These are phyloP conservation scores for Euwallacea similis DNA, from an alignment of 1,140 invertebrate species.

Conservation along the genomic window DNA sequence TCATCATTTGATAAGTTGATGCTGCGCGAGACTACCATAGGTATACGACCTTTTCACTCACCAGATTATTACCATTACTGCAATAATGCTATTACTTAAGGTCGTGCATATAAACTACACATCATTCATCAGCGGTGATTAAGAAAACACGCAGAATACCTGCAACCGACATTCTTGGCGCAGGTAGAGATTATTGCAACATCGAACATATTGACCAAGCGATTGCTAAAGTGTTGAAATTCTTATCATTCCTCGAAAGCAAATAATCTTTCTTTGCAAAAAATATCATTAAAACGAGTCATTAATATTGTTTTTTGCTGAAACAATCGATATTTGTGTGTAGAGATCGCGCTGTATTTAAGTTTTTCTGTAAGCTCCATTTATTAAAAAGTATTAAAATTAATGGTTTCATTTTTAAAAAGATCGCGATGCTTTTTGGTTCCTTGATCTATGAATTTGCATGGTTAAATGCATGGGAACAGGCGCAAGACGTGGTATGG, in stretches of 20 bases:
- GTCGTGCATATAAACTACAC: background rate
- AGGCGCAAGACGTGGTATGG: background rate
- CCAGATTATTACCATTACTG: too few relatives aligned
- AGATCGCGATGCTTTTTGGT: too few relatives aligned
- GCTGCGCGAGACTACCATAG: too few relatives aligned
- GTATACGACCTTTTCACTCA: too few relatives aligned
- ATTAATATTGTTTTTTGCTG: too few relatives aligned
- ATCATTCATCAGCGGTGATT: slow-evolving; percentile 2
- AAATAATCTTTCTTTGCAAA: background rate
- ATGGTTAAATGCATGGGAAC: background rate
- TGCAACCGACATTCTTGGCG: background rate
- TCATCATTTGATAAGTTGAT: too few relatives aligned
- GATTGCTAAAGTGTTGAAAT: background rate
- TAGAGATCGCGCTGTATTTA: too few relatives aligned
- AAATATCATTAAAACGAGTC: too few relatives aligned
- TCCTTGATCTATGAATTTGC: too few relatives aligned
- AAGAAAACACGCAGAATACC: background rate
- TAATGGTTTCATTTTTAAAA: background rate
- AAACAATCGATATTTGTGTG: too few relatives aligned
- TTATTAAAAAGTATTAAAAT: background rate
- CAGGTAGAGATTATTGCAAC: slow-evolving; percentile 1
- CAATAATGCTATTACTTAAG: background rate
- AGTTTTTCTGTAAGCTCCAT: too few relatives aligned
- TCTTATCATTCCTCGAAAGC: background rate
- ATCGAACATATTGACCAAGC: background rate